Base-by-base conservation (phyloP, 2,888 invertebrate species). In the Operophtera brumata region DNA sequence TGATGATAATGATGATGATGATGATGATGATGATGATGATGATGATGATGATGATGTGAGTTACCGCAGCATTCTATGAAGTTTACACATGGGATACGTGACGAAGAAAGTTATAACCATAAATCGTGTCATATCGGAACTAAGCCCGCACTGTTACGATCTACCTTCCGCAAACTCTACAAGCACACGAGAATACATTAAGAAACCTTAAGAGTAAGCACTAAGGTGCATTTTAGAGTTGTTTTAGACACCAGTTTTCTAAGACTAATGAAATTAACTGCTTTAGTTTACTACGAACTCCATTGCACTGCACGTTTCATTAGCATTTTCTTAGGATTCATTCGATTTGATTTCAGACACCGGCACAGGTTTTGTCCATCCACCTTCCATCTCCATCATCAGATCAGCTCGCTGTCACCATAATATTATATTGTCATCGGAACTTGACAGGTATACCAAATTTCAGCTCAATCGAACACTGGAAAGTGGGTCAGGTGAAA, bases 91-190 rank as follows among this genome's bases (percentile, higher is more conserved):
- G 68, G 55, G 62, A 61, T 59, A 71, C 69, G 69, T 72, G 70
- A 69, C 62, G 61, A 61, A 68, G 70, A 72, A 71, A 75, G 71
- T 69, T 73, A 72, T 72, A 59, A 69, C 55, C 68, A 72, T 73
- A 73, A 79, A 80, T 78, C 70, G 61, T 64, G 71, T 75, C 67
- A 65, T 73, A 76, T 75, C 72, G 70, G 73, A 73, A 75, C 68
- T 70, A 69, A 71, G 71, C 68, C 69, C 58, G 49, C 54, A 59
- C 57, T 66, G 54, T 65, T 68, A 72, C 67, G 62, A 69, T 64
- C 64, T 50, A 61, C 60, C 62, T 62, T 62, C 50, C 60, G 47
- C 62, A 59, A 61, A 51, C 43, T 57, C 47, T 37, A 36, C 49
- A 49, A 46, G 20, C 35, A 40, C 35, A 48, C 42, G 35, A 34